phyloP scores from a whole-genome alignment of 2,888 invertebrate species.

The Pediacus dermestoides region DNA sequence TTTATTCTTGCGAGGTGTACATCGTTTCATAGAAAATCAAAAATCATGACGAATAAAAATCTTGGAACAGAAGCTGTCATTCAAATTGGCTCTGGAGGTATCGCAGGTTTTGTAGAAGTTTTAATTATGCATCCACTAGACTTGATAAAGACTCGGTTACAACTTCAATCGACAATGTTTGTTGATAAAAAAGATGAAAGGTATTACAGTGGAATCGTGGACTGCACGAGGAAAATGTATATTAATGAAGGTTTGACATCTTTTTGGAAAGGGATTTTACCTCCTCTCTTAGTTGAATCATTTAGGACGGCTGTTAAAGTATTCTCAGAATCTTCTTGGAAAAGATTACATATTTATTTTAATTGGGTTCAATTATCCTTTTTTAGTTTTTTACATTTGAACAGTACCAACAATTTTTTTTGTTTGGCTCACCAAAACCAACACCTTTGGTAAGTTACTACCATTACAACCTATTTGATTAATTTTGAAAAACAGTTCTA shows the following conservation, averaged over 20 bases:
- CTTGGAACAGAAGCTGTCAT: constrained; percentile 65
- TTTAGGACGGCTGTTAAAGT: constrained; percentile 90
- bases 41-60: constrained; percentile 33
- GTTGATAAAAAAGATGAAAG: constrained; percentile 47
- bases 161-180: constrained; percentile 61
- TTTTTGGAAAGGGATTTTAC: constrained; percentile 91
- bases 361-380: constrained; percentile 34
- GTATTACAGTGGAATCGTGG: constrained; percentile 74
- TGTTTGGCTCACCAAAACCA: constrained; percentile 71
- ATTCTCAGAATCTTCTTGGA: constrained; percentile 16
- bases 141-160: constrained; percentile 86
- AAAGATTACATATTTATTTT: constrained; percentile 16
- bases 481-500: not conserved
- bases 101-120: constrained; percentile 90
- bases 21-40: too few species aligned
- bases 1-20: too few species aligned
- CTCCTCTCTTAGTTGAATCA: constrained; percentile 90
- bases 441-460: constrained; percentile 67
- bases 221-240: constrained; percentile 89
- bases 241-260: constrained; percentile 76
- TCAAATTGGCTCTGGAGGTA: constrained; percentile 84
- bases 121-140: constrained; percentile 96
- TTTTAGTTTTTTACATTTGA: constrained; percentile 87
- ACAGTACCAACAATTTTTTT: constrained; percentile 82
- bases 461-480: not conserved